Evolutionary conservation across 2,888 invertebrate genomes (phyloP), one percentile per base, ranked within the genome.

Genomic region (Agriopis leucophaearia): DNA sequence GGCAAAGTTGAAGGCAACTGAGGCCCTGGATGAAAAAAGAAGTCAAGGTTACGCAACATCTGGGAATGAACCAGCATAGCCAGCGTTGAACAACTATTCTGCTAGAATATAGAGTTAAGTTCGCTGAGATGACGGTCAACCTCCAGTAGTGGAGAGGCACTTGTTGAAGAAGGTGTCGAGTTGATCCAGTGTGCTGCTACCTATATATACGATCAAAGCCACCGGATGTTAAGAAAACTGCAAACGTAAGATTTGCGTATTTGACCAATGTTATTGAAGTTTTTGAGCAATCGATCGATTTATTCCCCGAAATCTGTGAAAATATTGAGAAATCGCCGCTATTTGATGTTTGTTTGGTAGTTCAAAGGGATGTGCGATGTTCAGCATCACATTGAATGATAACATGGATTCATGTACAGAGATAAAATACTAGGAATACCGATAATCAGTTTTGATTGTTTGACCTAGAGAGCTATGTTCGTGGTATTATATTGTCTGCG

Each of bases 181-280:
- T 27, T 42, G 8, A 13, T n/a, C 13, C 7, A 55, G 42, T 55
- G 27, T 40, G 13, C n/a, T 55, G 7, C 9, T 27, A 55, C 55
- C 55, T n/a, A 13, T 1, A 13, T 1, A 40, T 18, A 59, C 59
- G 68, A 77, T 83, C 83, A 83, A 83, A 83, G 79, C 66, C 72
- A 15, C 48, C 72, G 75, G 75, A 74, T 75, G 76, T 69, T 70
- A 65, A 63, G 59, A 58, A 62, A 64, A 66, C 65, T 73, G 74
- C 72, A 73, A 27, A 42, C 73, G 70, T 50, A 50, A 59, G 48
- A 61, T 62, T 65, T 45, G 65, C 54, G 50, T 55, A 65, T 65
- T 54, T 40, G 57, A 64, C 59, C 65, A 50, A 62, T 59, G 66
- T 66, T 66, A 69, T 55, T 54, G 52, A 55, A 55, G 54, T 59